Conservation (phyloP, 1,140 invertebrate species). For the Oryctes rhinoceros region DNA sequence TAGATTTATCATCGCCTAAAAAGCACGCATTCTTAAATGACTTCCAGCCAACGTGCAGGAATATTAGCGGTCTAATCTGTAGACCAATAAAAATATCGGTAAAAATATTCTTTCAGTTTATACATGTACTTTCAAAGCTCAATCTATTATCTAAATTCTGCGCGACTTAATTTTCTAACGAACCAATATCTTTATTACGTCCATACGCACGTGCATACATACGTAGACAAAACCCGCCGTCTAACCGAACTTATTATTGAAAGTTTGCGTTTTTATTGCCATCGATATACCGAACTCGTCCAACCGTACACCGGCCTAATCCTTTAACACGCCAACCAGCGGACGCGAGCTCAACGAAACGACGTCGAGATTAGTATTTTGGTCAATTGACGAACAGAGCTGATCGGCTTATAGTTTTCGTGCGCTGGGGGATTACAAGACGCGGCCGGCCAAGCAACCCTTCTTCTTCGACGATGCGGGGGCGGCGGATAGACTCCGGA, state of each 20-base stretch:
- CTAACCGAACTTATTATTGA: constrained; percentile 11
- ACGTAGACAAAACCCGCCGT: not conserved
- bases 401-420: not conserved
- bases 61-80: no score
- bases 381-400: not conserved
- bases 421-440: not conserved
- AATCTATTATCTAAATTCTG: no score
- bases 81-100: no score
- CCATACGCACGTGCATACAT: no score
- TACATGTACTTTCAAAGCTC: no score
- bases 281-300: not conserved
- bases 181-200: no score
- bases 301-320: not conserved
- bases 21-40: no score
- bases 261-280: not conserved
- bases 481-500: not conserved
- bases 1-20: no score
- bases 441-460: constrained; percentile 1
- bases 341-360: not conserved
- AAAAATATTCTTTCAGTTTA: no score
- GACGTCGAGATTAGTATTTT: constrained; percentile 4
- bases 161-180: no score
- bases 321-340: constrained; percentile 7
- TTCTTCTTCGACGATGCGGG: constrained; percentile 1
- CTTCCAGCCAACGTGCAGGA: no score